Evolutionary conservation across 2,797 vertebrate genomes (phyloP), one percentile per base, ranked within the genome.

Genomic region (Loris lydekkerianus): DNA sequence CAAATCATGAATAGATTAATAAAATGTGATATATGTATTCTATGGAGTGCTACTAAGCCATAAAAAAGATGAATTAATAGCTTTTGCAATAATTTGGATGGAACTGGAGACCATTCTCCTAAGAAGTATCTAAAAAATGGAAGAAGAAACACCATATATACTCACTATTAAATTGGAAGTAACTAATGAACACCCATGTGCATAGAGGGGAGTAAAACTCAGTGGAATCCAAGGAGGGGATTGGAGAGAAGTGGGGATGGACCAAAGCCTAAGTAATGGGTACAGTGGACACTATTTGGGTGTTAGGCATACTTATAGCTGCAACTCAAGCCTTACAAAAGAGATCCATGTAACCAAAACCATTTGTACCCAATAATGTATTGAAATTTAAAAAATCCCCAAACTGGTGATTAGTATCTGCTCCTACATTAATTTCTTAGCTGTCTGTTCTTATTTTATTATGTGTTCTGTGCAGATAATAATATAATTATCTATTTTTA

Each of bases 371-470:
- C 7, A 7, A n/a, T 67, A 67, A 67, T 67, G 13, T 18, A n/a
- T n/a, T 67, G 63, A 67, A 67, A n/a, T 67, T 17, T 3, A 17
- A 65, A 65, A 65, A 65, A 15, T 27, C 25, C 27, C 6, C 3
- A 61, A 67, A 56, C 2, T 34, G 34, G 49, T 11, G 63, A 23
- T 83, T 3, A 7, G n/a, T 23, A 29, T 61, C 58, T 86, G 53
- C 15, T 73, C 8, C 8, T 86, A 65, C 15, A 17, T 23, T 72
- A 87, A 94, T 84, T 77, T 73, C 63, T 53, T 78, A 73, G 63
- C 43, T n/a, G 15, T 86, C 37, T 73, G n/a, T 67, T 7, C 31
- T 96, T 72, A 67, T 73, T 86, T 92, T 95, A 92, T 73, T 3
- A 46, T 65, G 10, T 86, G 8, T 77, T 72, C 92, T 21, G 60